Evolutionary conservation across 2,113 vertebrate species (phyloP).

Genomic region (Nyctibius bracteatus): DNA sequence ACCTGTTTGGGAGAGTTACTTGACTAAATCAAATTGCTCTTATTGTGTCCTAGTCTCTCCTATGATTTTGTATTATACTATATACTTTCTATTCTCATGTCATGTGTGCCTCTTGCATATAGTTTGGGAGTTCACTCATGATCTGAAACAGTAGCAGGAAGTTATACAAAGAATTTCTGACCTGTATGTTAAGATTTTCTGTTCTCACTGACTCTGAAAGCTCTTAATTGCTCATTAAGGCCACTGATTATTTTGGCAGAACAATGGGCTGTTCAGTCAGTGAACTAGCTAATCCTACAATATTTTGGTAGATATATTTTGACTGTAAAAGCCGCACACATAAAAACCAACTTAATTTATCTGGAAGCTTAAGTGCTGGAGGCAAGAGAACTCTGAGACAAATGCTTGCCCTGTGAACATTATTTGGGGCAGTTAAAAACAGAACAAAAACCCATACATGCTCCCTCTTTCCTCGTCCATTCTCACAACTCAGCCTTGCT

Average conservation of each 20-base stretch:
- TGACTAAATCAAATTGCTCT: neutral
- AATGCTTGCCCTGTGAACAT: neutral
- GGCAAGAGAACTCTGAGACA: neutral
- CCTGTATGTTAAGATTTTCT: neutral
- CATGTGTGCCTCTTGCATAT: neutral
- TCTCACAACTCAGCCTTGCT: neutral
- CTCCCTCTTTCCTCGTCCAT: neutral
- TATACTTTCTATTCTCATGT: neutral
- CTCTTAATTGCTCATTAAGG: neutral
- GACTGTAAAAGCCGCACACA: neutral
- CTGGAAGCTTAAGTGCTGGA: neutral
- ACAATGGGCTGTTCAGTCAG: neutral
- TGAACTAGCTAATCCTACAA: neutral
- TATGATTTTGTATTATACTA: neutral
- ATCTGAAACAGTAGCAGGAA: neutral
- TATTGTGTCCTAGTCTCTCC: neutral
- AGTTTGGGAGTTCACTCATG: neutral
- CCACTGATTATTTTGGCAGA: neutral
- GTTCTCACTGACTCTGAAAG: neutral
- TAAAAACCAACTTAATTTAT: neutral
- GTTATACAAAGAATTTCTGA: neutral
- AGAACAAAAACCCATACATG: neutral
- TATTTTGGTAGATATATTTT: neutral
- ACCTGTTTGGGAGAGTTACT: neutral
- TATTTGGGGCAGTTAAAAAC: neutral